Evolutionary conservation across 2,797 vertebrate species (phyloP), one percentile per base, ranked within the genome.

Genomic region (Enteromius unitaeniatus): DNA sequence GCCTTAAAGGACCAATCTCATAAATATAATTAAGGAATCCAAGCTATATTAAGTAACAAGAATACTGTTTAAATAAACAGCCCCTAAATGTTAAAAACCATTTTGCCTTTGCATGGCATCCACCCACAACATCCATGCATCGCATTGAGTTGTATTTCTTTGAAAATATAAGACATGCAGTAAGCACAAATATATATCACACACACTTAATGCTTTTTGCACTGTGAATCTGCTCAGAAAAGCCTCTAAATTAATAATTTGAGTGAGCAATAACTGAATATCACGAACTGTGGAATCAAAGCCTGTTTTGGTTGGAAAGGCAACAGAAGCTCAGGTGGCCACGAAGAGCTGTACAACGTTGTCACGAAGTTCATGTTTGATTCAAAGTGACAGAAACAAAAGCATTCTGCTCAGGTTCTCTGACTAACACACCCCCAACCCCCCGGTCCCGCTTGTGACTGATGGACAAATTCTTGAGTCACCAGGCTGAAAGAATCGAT

Each of bases 291-390:
- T 17, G 26, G 58, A 89, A 88, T 92, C 81, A 91, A 91, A 91
- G 84, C 69, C 60, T 65, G 81, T 87, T 42, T 70, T 84, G 87
- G 86, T 89, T 87, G 84, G 89, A 91, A 40, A 83, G 84, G 89
- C 79, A 78, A 86, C 88, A 88, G 87, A 62, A 89, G 90, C 86
- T 88, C 90, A 92, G 90, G 92, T 92, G 91, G 90, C 86, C 58
- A 70, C n/a, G 82, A 87, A 82, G 82, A 86, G 13, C 74, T 86
- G 86, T 78, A 88, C 84, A 84, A 31, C 3, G 26, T 47, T 53
- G 23, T 28, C 34, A 84, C 14, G 11, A 65, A 70, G 67, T 81
- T 85, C 80, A 87, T 65, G 78, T 84, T 85, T 88, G 86, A 92
- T 89, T 78, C 70, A 85, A 91, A 85, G 70, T 91, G 89, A 91